Conservation (phyloP, 2,797 vertebrate genomes). For the Pipistrellus nathusii region DNA sequence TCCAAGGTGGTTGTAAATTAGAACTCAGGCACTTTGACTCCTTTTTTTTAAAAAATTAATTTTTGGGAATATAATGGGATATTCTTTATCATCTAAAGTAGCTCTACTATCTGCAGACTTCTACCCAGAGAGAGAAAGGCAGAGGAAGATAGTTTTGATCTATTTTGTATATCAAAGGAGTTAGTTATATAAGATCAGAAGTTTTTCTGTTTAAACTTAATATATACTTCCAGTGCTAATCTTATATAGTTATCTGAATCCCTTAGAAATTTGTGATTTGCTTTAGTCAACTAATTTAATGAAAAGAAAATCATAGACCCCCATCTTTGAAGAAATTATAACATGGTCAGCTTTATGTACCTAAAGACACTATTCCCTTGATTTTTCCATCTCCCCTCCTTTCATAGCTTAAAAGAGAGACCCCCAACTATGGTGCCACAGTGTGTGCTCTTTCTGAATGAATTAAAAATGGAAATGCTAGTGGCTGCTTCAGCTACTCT, state of each 20-base stretch:
- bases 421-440: neutral
- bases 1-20: neutral
- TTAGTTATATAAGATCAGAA: constrained; percentile 41
- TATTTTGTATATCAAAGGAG: constrained; percentile 54
- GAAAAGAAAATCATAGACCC: neutral
- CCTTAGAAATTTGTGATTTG: constrained; percentile 43
- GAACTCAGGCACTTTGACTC: neutral
- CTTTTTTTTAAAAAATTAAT: constrained; percentile 16
- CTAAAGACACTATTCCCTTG: neutral
- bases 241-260: neutral
- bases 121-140: constrained; percentile 2
- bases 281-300: constrained; percentile 18
- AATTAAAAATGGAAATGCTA: constrained; percentile 23
- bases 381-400: neutral
- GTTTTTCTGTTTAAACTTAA: constrained; percentile 49
- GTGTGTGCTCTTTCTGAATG: neutral
- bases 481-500: neutral
- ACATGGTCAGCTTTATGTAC: neutral
- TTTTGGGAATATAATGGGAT: neutral
- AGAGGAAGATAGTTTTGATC: neutral
- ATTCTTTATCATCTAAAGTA: neutral
- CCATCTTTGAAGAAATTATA: constrained; percentile 31
- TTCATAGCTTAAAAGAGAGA: neutral
- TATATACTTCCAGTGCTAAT: constrained; percentile 37
- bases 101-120: neutral